A percentile compares a stretch with the other conserved stretches of the same genome.
These are phyloP conservation scores for Danio aesculapii DNA, from an alignment of 2,797 vertebrate species.

Conservation along the genomic window DNA sequence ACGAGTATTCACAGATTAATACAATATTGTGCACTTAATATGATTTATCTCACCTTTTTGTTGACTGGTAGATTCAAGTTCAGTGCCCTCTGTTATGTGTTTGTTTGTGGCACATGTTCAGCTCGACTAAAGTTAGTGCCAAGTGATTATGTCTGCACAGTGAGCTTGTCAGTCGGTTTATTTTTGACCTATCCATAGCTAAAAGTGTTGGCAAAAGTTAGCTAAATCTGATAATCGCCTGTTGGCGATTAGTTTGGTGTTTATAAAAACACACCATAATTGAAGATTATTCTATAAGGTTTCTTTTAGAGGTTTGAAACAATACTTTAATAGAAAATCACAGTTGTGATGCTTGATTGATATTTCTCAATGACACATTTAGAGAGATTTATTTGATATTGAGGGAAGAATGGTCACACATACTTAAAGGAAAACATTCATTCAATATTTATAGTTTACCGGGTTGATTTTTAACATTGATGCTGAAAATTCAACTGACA, in stretches of 20 bases:
- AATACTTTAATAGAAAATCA: background rate
- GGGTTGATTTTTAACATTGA: background rate
- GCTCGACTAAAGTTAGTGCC: background rate
- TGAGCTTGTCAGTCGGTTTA: background rate
- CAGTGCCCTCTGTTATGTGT: background rate
- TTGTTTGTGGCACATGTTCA: background rate
- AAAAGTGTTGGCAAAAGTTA: background rate
- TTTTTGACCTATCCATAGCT: background rate
- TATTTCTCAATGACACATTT: background rate
- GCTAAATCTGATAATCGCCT: background rate
- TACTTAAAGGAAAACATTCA: no score
- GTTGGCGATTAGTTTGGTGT: background rate
- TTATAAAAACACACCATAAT: background rate
- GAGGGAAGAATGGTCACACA: no score
- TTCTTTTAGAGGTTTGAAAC: background rate
- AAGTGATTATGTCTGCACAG: background rate
- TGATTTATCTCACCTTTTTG: background rate
- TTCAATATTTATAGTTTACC: no score
- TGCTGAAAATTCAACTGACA: background rate
- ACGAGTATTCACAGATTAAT: slow-evolving; percentile 7
- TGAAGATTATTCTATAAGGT: background rate
- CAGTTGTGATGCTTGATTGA: background rate
- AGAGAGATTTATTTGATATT: background rate
- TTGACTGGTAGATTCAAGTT: background rate
- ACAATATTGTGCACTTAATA: background rate